These are phyloP conservation scores for Leptinotarsa texana DNA, from an alignment of 1,140 invertebrate genomes.

Conservation along the genomic window DNA sequence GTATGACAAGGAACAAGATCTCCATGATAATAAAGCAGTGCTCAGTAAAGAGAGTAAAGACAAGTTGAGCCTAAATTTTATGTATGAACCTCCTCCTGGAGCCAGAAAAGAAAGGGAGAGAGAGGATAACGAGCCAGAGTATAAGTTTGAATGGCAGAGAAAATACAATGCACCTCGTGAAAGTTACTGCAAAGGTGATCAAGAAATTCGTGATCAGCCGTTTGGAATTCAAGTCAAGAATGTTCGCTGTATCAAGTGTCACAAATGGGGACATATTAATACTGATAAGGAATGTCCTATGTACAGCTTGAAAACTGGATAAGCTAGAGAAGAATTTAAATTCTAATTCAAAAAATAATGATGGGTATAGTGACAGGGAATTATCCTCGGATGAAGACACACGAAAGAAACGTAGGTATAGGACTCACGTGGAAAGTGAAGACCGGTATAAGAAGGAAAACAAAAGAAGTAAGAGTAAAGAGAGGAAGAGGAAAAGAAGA, in stretches of 20 bases:
- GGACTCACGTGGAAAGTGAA: background rate
- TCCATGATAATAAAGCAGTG: slow-evolving; percentile 96
- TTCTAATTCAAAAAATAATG: slow-evolving; percentile 51
- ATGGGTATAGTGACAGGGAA: slow-evolving; percentile 45
- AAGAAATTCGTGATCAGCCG: slow-evolving; percentile 96
- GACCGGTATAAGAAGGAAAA: no score
- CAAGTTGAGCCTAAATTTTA: slow-evolving; percentile 95
- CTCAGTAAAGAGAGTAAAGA: slow-evolving; percentile 98
- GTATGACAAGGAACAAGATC: slow-evolving; percentile 98
- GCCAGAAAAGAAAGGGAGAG: slow-evolving; percentile 88
- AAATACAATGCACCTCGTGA: slow-evolving; percentile 98
- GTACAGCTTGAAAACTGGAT: slow-evolving; percentile 83
- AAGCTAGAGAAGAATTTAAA: slow-evolving; percentile 68
- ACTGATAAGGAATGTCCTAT: slow-evolving; percentile 93
- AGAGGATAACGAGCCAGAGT: slow-evolving; percentile 93
- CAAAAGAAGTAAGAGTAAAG: no score
- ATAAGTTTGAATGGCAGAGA: slow-evolving; percentile 99
- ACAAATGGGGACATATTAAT: slow-evolving; percentile 99
- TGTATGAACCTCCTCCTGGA: slow-evolving; percentile 99
- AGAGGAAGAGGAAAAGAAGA: background rate
- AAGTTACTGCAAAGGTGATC: slow-evolving; percentile 93
- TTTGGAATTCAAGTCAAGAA: slow-evolving; percentile 98
- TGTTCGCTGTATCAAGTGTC: slow-evolving; percentile 97
- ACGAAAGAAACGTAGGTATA: no score
- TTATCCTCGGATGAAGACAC: slow-evolving; percentile 13